phyloP scores from a whole-genome alignment of 2,113 vertebrate species.

The Delphinapterus leucas region DNA sequence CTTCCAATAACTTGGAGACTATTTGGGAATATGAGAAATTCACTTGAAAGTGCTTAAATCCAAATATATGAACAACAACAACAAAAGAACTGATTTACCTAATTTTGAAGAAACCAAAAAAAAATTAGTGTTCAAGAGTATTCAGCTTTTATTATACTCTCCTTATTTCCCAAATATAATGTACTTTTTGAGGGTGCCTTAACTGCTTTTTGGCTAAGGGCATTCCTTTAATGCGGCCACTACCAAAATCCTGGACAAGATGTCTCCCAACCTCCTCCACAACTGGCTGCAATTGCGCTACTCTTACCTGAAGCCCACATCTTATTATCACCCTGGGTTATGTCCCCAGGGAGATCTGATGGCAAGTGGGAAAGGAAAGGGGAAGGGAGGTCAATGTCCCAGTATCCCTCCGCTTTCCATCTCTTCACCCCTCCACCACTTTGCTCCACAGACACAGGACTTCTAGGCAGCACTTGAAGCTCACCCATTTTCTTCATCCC shows the following conservation, averaged over 20 bases:
- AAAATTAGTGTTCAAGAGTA: neutral
- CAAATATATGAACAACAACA: neutral
- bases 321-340: neutral
- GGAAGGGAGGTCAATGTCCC: rapidly evolving
- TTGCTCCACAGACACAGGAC: neutral
- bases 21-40: neutral
- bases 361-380: neutral
- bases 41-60: neutral
- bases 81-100: neutral
- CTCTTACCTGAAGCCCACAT: neutral
- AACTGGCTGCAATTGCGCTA: neutral
- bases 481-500: neutral
- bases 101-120: neutral
- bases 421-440: neutral
- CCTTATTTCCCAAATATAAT: neutral
- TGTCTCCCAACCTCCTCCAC: neutral
- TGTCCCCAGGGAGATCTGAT: neutral
- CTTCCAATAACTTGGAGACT: neutral
- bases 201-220: neutral
- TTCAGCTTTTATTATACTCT: neutral
- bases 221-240: neutral
- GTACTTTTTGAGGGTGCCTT: neutral
- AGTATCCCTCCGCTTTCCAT: neutral
- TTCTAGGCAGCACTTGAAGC: no score
- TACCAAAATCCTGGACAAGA: neutral